phyloP scores from a whole-genome alignment of 1,140 invertebrate genomes.

The Trichogramma pretiosum region DNA sequence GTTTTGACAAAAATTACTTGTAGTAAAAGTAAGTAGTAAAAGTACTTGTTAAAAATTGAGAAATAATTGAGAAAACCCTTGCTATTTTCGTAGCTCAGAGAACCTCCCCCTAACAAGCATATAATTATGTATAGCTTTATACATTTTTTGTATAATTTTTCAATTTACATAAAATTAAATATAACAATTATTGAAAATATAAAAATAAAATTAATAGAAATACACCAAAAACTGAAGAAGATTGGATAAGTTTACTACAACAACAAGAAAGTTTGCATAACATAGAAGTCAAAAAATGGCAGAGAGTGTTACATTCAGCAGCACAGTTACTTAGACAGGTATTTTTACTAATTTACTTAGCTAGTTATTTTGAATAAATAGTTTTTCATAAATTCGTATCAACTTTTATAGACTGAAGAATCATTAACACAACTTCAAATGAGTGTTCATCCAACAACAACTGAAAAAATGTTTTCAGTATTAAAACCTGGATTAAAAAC shows the following conservation, averaged over 20 bases:
- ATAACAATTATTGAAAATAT: background rate
- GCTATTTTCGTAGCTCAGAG: no score
- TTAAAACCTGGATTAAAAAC: conserved; percentile 38
- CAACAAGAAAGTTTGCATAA: conserved; percentile 68
- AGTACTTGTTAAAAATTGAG: no score
- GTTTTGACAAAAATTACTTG: no score
- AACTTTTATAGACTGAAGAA: conserved; percentile 51
- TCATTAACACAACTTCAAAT: conserved; percentile 56
- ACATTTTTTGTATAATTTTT: background rate
- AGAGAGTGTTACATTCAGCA: conserved; percentile 58
- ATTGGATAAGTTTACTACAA: conserved; percentile 66
- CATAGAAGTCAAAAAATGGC: conserved; percentile 67
- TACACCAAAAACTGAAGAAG: conserved; percentile 59
- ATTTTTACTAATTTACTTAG: conserved; percentile 19
- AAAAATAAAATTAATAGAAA: conserved; percentile 36
- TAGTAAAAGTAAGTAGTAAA: no score
- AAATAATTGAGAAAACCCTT: no score
- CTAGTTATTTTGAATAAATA: no score
- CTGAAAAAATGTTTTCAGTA: conserved; percentile 44
- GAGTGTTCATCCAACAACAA: conserved; percentile 54
- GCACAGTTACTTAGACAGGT: conserved; percentile 56
- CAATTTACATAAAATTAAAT: background rate
- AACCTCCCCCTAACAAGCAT: no score
- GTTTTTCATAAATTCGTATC: no score
- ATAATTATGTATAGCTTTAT: background rate